Conservation (phyloP, 2,888 invertebrate genomes). For the Agonopterix alstromeriana region DNA sequence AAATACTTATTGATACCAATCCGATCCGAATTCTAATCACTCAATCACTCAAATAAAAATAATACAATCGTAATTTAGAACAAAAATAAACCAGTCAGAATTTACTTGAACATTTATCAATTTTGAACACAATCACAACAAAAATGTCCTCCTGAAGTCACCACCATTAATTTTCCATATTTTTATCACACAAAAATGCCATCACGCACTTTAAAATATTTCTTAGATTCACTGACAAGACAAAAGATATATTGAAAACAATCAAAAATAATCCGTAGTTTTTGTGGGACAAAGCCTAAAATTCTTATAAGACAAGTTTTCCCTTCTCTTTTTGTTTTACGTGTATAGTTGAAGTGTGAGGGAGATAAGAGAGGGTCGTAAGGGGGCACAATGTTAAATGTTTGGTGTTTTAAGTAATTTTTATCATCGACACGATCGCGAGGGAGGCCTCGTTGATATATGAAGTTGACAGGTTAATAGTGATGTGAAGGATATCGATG, state of each 20-base stretch:
- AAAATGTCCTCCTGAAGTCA: slow-evolving; percentile 19
- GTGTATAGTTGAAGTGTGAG: slow-evolving; percentile 21
- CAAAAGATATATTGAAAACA: slow-evolving; percentile 48
- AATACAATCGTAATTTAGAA: background rate
- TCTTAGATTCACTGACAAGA: slow-evolving; percentile 46
- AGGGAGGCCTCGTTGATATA: slow-evolving; percentile 66
- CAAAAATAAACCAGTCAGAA: background rate
- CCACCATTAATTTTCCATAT: slow-evolving; percentile 52
- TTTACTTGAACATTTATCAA: slow-evolving; percentile 21
- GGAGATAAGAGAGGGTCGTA: slow-evolving; percentile 36
- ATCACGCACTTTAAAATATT: slow-evolving; percentile 54
- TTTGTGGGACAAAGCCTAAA: slow-evolving; percentile 28
- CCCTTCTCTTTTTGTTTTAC: slow-evolving; percentile 24
- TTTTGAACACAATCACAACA: slow-evolving; percentile 31
- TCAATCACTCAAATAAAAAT: no score
- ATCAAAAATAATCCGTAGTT: slow-evolving; percentile 21
- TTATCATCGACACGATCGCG: slow-evolving; percentile 72
- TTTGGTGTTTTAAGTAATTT: slow-evolving; percentile 75
- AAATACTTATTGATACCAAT: no score
- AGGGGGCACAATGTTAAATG: slow-evolving; percentile 65
- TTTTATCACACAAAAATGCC: slow-evolving; percentile 51
- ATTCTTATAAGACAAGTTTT: slow-evolving; percentile 17
- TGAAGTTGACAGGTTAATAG: slow-evolving; percentile 56
- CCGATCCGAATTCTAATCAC: no score
- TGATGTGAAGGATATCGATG: slow-evolving; percentile 30